A percentile compares a stretch with the other conserved stretches of the same genome.
Evolutionary conservation across 2,888 invertebrate genomes (phyloP).

Genomic region (Latrodectus hesperus): DNA sequence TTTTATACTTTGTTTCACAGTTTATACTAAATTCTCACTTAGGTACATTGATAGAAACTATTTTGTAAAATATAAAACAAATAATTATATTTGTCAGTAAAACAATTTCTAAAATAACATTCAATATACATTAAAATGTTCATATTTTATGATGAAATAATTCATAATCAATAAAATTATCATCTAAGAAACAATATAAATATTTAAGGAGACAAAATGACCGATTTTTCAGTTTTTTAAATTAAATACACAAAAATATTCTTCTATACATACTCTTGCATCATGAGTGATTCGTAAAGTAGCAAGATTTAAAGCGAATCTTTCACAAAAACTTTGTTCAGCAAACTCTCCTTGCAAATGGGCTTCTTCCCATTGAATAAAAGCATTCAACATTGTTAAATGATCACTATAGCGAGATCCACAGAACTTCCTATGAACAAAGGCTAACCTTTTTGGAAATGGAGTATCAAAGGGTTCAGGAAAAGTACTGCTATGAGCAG

Average conservation of each 20-base stretch:
- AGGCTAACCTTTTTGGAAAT: constrained; percentile 82
- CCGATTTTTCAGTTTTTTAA: too few species aligned
- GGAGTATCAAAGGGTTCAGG: constrained; percentile 89
- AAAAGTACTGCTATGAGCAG: constrained; percentile 95
- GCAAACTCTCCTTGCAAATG: constrained; percentile 78
- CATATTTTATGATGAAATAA: too few species aligned
- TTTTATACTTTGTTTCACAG: too few species aligned
- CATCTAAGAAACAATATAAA: too few species aligned
- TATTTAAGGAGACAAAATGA: too few species aligned
- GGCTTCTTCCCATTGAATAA: constrained; percentile 81
- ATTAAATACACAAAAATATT: not conserved
- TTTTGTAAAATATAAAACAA: too few species aligned
- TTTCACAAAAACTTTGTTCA: constrained; percentile 90
- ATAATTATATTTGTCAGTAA: too few species aligned
- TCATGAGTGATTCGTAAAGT: constrained; percentile 93
- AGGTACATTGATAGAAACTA: too few species aligned
- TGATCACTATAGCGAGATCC: constrained; percentile 94
- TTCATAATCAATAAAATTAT: too few species aligned
- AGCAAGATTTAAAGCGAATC: constrained; percentile 90
- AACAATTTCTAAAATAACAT: too few species aligned
- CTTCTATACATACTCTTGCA: constrained; percentile 81
- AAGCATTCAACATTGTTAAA: constrained; percentile 93
- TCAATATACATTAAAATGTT: too few species aligned
- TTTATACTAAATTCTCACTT: too few species aligned
- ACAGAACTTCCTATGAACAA: constrained; percentile 89